Conservation (phyloP, 2,888 invertebrate species). For the Petrophora chlorosata region DNA sequence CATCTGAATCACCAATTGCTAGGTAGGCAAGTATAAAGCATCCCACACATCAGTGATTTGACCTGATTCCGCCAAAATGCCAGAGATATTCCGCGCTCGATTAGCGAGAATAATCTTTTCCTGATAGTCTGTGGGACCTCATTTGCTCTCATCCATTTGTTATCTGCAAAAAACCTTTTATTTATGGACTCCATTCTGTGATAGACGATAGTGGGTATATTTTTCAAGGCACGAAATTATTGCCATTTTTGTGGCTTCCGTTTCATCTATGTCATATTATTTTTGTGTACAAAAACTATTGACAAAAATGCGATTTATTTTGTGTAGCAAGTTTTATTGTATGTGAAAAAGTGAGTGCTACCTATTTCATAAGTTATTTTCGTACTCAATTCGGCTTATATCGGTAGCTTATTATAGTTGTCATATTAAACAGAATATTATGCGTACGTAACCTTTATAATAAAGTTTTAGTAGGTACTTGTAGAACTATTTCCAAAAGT, state of each 20-base stretch:
- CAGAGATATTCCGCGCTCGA: conserved; percentile 24
- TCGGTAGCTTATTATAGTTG: too few relatives aligned
- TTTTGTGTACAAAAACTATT: conserved; percentile 2
- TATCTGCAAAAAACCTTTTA: conserved; percentile 27
- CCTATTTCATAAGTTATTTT: too few relatives aligned
- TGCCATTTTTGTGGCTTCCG: conserved; percentile 21
- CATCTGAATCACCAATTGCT: conserved; percentile 12
- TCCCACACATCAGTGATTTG: conserved; percentile 9
- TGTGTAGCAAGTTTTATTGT: too few relatives aligned
- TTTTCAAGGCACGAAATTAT: conserved; percentile 15
- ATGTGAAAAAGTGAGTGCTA: too few relatives aligned
- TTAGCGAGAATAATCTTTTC: conserved; percentile 25
- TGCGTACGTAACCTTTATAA: too few relatives aligned
- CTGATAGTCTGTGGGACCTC: conserved; percentile 26
- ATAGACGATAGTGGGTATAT: conserved; percentile 18
- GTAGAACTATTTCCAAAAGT: too few relatives aligned
- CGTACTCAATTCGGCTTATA: too few relatives aligned
- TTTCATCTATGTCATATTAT: conserved; percentile 1
- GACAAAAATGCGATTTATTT: too few relatives aligned
- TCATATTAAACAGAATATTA: too few relatives aligned
- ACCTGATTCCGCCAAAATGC: conserved; percentile 28
- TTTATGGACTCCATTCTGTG: conserved; percentile 17
- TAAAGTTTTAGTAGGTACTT: too few relatives aligned
- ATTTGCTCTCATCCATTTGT: conserved; percentile 24
- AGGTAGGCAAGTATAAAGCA: conserved; percentile 13